Percentiles rank a stretch among this genome's conserved stretches.
These are phyloP conservation scores for Drosophila bocqueti DNA, from an alignment of 1,140 invertebrate species.

Conservation along the genomic window DNA sequence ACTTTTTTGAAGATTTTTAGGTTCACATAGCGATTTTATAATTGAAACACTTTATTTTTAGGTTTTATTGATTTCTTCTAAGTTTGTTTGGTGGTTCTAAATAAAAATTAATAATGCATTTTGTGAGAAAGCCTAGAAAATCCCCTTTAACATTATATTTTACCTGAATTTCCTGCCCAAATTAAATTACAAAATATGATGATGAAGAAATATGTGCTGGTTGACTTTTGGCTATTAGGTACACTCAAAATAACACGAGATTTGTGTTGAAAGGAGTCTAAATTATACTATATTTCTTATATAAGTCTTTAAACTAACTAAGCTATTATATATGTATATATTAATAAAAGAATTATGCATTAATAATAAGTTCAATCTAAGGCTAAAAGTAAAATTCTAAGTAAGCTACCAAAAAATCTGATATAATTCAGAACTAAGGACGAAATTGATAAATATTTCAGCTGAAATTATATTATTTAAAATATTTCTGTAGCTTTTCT, in stretches of 20 bases:
- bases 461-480: not conserved
- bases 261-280: no score
- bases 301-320: not conserved
- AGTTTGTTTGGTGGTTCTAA: not conserved
- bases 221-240: not conserved
- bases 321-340: no score
- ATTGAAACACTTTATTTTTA: not conserved
- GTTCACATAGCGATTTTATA: not conserved
- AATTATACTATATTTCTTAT: no score
- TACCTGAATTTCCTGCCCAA: not conserved
- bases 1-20: not conserved
- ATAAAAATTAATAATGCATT: not conserved
- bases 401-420: no score
- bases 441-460: not conserved
- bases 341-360: no score
- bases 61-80: not conserved
- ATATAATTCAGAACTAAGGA: no score
- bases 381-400: no score
- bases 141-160: not conserved
- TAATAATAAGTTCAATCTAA: no score
- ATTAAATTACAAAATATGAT: conserved; percentile 7
- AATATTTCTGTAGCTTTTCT: not conserved
- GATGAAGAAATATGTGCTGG: conserved; percentile 4
- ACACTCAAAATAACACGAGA: not conserved
- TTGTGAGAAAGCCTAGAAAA: not conserved